phyloP scores from a whole-genome alignment of 64 coral and sea anemone genomes.

The Pachyseris speciosa region DNA sequence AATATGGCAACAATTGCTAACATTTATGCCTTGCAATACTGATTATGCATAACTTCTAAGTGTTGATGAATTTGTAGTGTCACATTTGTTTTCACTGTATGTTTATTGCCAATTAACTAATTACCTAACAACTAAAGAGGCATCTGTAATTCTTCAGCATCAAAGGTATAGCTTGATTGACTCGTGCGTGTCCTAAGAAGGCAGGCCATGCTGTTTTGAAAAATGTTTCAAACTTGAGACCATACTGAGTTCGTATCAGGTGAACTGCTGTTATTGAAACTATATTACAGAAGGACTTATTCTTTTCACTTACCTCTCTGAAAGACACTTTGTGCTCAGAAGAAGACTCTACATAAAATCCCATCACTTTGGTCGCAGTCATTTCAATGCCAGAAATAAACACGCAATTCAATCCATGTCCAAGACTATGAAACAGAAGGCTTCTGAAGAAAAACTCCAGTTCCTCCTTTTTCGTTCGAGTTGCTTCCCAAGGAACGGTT shows the following conservation, averaged over 20 bases:
- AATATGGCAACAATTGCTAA: too few species aligned
- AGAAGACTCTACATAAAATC: slow-evolving; percentile 35
- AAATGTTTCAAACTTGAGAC: background rate
- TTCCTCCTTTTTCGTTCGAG: background rate
- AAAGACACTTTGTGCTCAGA: background rate
- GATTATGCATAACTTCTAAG: background rate
- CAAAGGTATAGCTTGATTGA: too few species aligned
- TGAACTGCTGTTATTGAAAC: background rate
- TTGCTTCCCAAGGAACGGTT: background rate
- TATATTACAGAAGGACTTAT: background rate
- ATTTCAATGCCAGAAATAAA: slow-evolving; percentile 75
- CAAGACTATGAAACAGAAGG: slow-evolving; percentile 36
- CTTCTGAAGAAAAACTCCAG: slow-evolving; percentile 46
- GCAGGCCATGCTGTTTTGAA: too few species aligned
- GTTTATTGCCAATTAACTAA: too few species aligned
- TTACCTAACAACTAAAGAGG: too few species aligned
- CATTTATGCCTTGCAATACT: too few species aligned
- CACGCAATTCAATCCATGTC: slow-evolving; percentile 65
- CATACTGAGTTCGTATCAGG: background rate
- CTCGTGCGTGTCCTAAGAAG: too few species aligned
- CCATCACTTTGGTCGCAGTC: slow-evolving; percentile 40
- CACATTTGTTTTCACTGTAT: too few species aligned
- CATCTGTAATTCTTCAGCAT: too few species aligned
- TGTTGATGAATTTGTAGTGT: background rate
- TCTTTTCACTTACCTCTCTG: background rate